These are phyloP conservation scores for Eristalis tenax DNA, from an alignment of 2,888 invertebrate genomes.

Conservation along the genomic window DNA sequence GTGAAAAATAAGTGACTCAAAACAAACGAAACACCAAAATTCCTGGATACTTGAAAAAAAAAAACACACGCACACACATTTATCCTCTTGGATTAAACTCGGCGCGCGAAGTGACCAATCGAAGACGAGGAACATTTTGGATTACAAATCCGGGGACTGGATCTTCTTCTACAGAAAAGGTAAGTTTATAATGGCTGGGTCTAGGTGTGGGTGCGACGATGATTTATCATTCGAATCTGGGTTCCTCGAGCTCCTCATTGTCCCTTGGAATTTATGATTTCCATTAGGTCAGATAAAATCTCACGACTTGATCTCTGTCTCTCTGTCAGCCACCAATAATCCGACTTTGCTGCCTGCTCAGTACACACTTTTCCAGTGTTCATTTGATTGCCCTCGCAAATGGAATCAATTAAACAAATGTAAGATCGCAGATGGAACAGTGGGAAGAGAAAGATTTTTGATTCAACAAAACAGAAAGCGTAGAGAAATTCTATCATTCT, in stretches of 20 bases:
- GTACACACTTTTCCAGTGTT: not conserved
- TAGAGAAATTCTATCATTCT: constrained; percentile 36
- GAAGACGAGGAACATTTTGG: constrained; percentile 31
- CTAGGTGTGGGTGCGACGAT: constrained; percentile 37
- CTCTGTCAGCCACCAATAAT: not conserved
- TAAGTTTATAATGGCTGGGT: constrained; percentile 24
- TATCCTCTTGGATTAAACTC: constrained; percentile 41
- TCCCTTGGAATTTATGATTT: constrained; percentile 31
- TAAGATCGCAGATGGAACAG: not conserved
- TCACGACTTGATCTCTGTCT: not conserved
- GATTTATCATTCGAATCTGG: constrained; percentile 11
- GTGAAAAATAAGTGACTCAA: constrained; percentile 49
- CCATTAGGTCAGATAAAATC: constrained; percentile 32
- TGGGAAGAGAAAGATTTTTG: not conserved
- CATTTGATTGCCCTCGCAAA: not conserved
- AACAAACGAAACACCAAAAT: constrained; percentile 30
- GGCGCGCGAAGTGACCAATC: not conserved
- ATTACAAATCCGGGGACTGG: constrained; percentile 52
- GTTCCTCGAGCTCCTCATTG: not conserved
- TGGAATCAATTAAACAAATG: constrained; percentile 38
- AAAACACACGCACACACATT: not conserved
- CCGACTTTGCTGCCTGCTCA: not conserved
- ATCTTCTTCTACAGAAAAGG: constrained; percentile 34
- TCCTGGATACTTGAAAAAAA: constrained; percentile 15
- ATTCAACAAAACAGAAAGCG: constrained; percentile 50